These are phyloP conservation scores for Gallinago undulata DNA, from an alignment of 2,113 vertebrate genomes.

Conservation along the genomic window DNA sequence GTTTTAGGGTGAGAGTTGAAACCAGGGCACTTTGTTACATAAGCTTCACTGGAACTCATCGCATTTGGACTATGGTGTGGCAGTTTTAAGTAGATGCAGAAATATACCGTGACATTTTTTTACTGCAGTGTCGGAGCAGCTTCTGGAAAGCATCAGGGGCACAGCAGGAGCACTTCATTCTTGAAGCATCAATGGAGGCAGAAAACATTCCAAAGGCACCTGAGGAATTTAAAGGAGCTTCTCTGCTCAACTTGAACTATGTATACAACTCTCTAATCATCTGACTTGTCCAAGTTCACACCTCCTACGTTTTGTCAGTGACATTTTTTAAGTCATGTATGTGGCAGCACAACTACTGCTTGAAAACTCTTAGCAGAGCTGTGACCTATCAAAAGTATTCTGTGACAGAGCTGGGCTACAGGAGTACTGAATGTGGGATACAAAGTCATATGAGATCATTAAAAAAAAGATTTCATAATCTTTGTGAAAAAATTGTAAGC, in stretches of 20 bases:
- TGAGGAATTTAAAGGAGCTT: background rate
- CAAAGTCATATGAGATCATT: background rate
- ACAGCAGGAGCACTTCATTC: background rate
- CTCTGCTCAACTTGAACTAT: background rate
- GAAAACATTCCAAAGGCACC: background rate
- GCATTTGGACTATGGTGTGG: too few relatives aligned
- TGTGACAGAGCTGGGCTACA: background rate
- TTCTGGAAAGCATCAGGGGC: background rate
- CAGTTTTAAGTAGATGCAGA: background rate
- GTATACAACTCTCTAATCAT: background rate
- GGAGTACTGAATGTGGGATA: background rate
- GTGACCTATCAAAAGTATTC: background rate
- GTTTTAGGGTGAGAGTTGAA: background rate
- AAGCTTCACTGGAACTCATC: background rate
- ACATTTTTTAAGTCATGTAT: background rate
- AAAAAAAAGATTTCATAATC: background rate
- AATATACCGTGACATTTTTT: background rate
- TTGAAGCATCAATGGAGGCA: background rate
- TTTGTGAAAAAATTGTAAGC: background rate
- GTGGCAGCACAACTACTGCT: background rate
- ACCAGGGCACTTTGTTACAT: background rate
- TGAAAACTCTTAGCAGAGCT: background rate
- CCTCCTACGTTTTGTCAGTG: background rate
- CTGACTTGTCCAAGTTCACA: background rate
- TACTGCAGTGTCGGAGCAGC: background rate